Conservation (phyloP, 2,797 vertebrate species). For the Macrochelys suwanniensis region DNA sequence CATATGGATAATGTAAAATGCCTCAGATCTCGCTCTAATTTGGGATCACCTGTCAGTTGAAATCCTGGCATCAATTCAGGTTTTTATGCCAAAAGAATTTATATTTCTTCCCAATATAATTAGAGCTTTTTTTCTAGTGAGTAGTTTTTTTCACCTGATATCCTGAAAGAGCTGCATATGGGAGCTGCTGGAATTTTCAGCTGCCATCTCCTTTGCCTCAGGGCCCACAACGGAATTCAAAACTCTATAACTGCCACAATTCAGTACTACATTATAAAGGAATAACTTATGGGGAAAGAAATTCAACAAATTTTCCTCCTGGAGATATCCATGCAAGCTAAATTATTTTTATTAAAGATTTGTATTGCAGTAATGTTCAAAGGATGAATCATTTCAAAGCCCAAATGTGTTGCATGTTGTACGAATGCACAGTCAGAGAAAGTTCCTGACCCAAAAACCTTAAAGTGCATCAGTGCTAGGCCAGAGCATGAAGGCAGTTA, state of each 20-base stretch:
- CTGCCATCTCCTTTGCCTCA: slow-evolving; percentile 3
- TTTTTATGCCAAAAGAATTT: slow-evolving; percentile 45
- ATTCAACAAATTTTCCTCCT: neutral
- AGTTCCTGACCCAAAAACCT: neutral
- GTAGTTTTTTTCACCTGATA: slow-evolving; percentile 38
- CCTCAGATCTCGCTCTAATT: no score
- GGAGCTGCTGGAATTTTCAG: slow-evolving; percentile 34
- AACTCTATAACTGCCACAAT: neutral
- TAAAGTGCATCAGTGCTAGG: fast-evolving
- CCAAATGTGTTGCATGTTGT: neutral
- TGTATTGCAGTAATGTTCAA: neutral
- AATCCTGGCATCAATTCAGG: neutral
- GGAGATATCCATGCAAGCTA: neutral
- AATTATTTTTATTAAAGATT: neutral
- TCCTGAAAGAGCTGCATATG: slow-evolving; percentile 59
- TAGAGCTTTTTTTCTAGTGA: neutral
- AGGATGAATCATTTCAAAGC: neutral
- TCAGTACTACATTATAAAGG: neutral
- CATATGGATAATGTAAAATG: no score
- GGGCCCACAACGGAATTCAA: slow-evolving; percentile 14
- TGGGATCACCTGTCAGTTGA: slow-evolving; percentile 2
- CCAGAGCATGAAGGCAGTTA: fast-evolving
- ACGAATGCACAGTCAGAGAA: neutral
- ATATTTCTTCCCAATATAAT: slow-evolving; percentile 7
- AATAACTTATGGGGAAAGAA: neutral